Conservation (phyloP, 2,113 vertebrate species). For the Drymodes brunneopygia region DNA sequence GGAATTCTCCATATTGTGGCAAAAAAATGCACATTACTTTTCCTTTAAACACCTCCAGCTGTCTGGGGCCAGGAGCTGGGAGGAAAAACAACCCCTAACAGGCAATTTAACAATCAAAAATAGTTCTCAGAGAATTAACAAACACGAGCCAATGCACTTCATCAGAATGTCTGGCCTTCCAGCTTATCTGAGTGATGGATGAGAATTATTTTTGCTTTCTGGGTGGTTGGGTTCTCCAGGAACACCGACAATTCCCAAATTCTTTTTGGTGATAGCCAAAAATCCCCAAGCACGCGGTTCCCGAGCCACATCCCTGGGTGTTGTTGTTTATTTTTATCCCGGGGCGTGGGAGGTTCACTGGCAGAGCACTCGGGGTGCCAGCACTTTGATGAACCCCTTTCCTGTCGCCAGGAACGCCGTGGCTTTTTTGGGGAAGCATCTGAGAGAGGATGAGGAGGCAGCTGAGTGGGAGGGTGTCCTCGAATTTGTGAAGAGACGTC, state of each 20-base stretch:
- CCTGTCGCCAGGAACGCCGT: slow-evolving; percentile 10
- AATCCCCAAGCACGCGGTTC: slow-evolving; percentile 12
- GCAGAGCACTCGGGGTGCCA: not conserved
- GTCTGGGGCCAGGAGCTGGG: slow-evolving; percentile 9
- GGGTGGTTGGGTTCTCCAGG: not conserved
- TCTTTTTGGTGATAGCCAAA: slow-evolving; percentile 19
- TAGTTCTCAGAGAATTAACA: not conserved
- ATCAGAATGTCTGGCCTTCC: not conserved
- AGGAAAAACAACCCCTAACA: slow-evolving; percentile 24
- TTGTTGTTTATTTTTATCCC: slow-evolving; percentile 57
- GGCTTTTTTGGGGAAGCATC: slow-evolving; percentile 4
- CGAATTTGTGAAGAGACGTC: not conserved
- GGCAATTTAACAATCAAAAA: slow-evolving; percentile 18
- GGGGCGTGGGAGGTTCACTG: slow-evolving; percentile 5
- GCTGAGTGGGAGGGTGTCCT: slow-evolving; percentile 37
- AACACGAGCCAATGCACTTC: not conserved
- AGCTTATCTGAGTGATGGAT: not conserved
- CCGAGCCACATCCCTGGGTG: not conserved
- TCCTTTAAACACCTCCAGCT: slow-evolving; percentile 50
- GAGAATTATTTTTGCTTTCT: not conserved
- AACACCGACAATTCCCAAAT: not conserved
- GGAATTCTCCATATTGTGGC: slow-evolving; percentile 43
- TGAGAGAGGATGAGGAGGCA: slow-evolving; percentile 28
- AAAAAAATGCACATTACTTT: slow-evolving; percentile 31
- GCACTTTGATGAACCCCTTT: slow-evolving; percentile 47